These are phyloP conservation scores for Caenorhabditis briggsae DNA, from an alignment of 1,140 invertebrate species.

Conservation along the genomic window DNA sequence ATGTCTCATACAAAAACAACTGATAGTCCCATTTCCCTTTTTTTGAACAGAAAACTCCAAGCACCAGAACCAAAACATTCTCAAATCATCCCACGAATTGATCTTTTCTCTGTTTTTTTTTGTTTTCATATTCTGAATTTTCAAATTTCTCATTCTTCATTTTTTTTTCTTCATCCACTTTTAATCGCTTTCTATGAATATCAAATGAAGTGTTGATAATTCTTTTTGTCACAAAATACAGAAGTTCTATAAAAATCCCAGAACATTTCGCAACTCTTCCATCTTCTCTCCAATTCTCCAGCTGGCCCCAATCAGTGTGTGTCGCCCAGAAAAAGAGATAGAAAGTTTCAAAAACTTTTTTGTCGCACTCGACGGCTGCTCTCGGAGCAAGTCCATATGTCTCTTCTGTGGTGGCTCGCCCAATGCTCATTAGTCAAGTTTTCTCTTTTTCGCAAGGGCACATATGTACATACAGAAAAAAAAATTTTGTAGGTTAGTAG, in stretches of 20 bases:
- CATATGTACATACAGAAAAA: not conserved
- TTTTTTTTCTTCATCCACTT: not conserved
- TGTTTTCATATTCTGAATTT: not conserved
- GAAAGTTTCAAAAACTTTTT: constrained; percentile 35
- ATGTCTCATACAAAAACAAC: not conserved
- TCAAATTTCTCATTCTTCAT: not conserved
- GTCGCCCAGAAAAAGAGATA: not conserved
- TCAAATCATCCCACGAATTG: constrained; percentile 13
- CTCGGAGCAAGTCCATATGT: constrained; percentile 7
- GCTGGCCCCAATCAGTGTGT: constrained; percentile 48
- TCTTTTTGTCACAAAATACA: not conserved
- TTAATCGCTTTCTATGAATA: constrained; percentile 49
- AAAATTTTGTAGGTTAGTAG: constrained; percentile 50
- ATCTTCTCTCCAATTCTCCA: not conserved
- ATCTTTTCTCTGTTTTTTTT: constrained; percentile 10
- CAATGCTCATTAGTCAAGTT: constrained; percentile 55
- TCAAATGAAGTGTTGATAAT: constrained; percentile 4
- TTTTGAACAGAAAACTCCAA: not conserved
- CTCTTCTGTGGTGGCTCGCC: not conserved
- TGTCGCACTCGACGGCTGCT: not conserved
- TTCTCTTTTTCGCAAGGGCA: not conserved
- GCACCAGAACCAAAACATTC: constrained; percentile 47
- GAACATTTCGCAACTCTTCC: not conserved
- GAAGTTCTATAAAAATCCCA: not conserved
- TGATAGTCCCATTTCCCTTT: not conserved